Percentiles rank a stretch among this genome's conserved stretches.
phyloP scores from a whole-genome alignment of 2,113 vertebrate species.

The Pimephales promelas region DNA sequence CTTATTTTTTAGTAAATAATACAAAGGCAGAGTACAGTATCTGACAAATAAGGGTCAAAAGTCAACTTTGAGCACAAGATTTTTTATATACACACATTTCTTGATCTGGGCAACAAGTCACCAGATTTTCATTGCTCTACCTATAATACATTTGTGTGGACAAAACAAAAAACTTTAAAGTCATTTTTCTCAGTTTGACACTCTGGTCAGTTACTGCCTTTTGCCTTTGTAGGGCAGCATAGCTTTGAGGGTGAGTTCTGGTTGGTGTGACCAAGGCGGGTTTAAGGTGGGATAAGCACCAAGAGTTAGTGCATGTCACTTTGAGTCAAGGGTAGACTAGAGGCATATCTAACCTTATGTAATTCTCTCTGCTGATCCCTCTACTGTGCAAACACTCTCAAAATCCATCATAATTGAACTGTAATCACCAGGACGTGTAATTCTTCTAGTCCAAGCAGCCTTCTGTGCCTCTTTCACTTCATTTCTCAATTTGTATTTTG shows the following conservation, averaged over 20 bases:
- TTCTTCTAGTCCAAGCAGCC: not conserved
- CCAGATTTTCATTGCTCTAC: no score
- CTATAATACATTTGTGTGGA: no score
- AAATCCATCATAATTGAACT: conserved; percentile 36
- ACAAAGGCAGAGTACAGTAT: no score
- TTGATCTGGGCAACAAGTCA: no score
- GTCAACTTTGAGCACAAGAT: no score
- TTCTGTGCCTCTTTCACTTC: not conserved
- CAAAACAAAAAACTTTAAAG: no score
- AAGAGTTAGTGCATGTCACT: conserved; percentile 29
- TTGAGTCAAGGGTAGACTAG: not conserved
- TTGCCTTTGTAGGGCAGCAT: no score
- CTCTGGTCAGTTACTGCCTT: no score
- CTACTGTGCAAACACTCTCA: conserved; percentile 29
- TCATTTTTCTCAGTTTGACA: no score
- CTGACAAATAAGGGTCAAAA: no score
- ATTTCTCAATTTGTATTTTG: conserved; percentile 8
- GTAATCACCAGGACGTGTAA: conserved; percentile 18
- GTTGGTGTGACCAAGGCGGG: conserved; percentile 65
- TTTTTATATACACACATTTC: no score
- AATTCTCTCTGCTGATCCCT: conserved; percentile 12
- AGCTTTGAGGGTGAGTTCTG: conserved; percentile 76
- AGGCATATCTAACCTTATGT: not conserved
- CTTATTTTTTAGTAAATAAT: no score
- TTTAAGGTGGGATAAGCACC: conserved; percentile 27